These are phyloP conservation scores for Glaucopsyche alexis DNA, from an alignment of 2,888 invertebrate species.

Conservation along the genomic window DNA sequence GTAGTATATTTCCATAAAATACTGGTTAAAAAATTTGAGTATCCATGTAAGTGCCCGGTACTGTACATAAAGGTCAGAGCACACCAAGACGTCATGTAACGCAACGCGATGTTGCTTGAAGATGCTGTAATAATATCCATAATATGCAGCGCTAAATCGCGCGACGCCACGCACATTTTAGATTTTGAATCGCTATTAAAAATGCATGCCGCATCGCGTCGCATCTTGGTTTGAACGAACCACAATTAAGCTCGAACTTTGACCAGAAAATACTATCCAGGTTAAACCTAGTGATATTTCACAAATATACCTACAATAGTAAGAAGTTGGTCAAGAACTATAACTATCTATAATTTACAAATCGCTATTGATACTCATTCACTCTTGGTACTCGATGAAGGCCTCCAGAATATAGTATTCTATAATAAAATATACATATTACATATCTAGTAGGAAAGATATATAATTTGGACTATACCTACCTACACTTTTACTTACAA, in stretches of 20 bases:
- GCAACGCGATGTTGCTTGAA: no score
- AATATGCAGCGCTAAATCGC: background rate
- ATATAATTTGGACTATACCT: constrained; percentile 23
- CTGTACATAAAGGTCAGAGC: no score
- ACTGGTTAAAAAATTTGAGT: no score
- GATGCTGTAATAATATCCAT: no score
- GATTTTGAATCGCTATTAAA: no score
- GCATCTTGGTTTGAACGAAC: background rate
- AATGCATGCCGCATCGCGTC: no score
- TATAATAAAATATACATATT: constrained; percentile 61
- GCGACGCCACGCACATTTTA: background rate
- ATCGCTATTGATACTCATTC: constrained; percentile 32
- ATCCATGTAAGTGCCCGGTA: no score
- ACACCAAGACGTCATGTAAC: no score
- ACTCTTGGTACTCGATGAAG: constrained; percentile 61
- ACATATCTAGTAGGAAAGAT: constrained; percentile 41
- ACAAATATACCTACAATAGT: constrained; percentile 48
- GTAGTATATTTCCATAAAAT: no score
- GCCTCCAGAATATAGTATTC: constrained; percentile 64
- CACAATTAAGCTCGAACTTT: background rate
- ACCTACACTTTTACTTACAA: background rate
- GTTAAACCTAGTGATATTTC: constrained; percentile 62
- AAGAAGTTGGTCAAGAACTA: constrained; percentile 70
- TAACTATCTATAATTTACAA: constrained; percentile 36
- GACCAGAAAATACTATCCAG: background rate